These are phyloP conservation scores for Ianthella basta DNA, from an alignment of 37 sponge, comb jelly and placozoan species.

Conservation along the genomic window DNA sequence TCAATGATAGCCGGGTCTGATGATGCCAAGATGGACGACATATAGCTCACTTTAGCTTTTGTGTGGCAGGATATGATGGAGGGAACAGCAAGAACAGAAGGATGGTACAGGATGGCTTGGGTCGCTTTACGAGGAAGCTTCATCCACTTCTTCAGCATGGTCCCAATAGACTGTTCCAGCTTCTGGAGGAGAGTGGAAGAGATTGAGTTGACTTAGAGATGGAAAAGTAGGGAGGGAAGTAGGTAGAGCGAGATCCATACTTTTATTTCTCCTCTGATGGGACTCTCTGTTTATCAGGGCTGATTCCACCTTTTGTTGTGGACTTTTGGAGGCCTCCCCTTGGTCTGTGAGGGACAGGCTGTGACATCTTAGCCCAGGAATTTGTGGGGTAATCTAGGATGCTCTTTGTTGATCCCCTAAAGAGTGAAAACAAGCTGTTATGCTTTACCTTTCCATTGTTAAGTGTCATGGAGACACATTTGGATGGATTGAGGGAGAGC, in stretches of 20 bases:
- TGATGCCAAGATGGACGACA: neutral
- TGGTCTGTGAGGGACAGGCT: neutral
- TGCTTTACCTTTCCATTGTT: neutral
- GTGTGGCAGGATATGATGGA: neutral
- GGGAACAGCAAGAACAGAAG: neutral
- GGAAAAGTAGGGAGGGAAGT: no score
- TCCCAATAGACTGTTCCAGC: no score
- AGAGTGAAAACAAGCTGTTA: neutral
- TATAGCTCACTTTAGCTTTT: neutral
- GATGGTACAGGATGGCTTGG: neutral
- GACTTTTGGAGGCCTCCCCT: conserved; percentile 1
- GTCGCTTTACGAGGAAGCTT: neutral
- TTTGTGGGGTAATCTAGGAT: conserved; percentile 6
- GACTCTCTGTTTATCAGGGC: neutral
- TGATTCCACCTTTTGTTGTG: neutral
- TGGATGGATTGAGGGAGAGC: neutral
- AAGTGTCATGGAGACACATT: conserved; percentile 9
- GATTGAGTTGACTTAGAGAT: no score
- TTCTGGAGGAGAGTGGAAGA: no score
- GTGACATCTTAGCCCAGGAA: neutral
- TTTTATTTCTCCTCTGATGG: no score
- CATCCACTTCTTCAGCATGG: neutral
- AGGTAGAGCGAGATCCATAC: no score
- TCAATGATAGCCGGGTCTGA: neutral
- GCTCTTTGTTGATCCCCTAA: neutral